Conservation (phyloP, 2,888 invertebrate species). For the Ichneumon xanthorius region DNA sequence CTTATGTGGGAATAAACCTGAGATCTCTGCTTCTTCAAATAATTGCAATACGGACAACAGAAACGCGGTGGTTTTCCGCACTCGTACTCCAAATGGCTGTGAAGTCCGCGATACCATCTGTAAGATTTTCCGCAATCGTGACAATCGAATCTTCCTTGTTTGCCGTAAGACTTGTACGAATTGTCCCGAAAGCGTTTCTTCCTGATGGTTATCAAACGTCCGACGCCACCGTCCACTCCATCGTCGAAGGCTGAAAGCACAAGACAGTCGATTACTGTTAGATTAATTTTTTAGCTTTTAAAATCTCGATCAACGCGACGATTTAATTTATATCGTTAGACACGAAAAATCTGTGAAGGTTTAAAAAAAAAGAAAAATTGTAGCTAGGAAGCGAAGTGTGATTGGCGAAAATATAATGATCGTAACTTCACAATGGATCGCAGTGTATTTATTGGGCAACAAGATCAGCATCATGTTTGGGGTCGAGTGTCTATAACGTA, state of each 20-base stretch:
- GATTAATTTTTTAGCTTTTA: neutral
- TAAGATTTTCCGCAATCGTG: slow-evolving; percentile 58
- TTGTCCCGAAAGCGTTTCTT: neutral
- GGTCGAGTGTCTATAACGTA: slow-evolving; percentile 72
- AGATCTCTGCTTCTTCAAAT: slow-evolving; percentile 76
- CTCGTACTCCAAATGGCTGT: slow-evolving; percentile 75
- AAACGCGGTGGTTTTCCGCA: slow-evolving; percentile 81
- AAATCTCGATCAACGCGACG: neutral
- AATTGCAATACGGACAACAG: slow-evolving; percentile 79
- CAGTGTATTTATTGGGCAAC: slow-evolving; percentile 12
- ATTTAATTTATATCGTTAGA: neutral
- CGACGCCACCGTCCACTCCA: neutral
- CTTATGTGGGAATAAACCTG: slow-evolving; percentile 79
- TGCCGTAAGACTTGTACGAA: neutral
- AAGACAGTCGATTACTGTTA: slow-evolving; percentile 20
- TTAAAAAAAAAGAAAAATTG: neutral
- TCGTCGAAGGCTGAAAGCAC: slow-evolving; percentile 36
- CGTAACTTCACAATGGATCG: neutral
- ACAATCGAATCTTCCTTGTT: slow-evolving; percentile 38
- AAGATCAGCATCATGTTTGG: slow-evolving; percentile 7
- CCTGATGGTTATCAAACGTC: neutral
- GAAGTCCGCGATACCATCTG: slow-evolving; percentile 56
- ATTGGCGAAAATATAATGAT: neutral
- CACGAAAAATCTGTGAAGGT: neutral
- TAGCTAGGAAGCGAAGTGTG: neutral